phyloP scores from a whole-genome alignment of 2,797 vertebrate species.

The Austrolebias charrua region DNA sequence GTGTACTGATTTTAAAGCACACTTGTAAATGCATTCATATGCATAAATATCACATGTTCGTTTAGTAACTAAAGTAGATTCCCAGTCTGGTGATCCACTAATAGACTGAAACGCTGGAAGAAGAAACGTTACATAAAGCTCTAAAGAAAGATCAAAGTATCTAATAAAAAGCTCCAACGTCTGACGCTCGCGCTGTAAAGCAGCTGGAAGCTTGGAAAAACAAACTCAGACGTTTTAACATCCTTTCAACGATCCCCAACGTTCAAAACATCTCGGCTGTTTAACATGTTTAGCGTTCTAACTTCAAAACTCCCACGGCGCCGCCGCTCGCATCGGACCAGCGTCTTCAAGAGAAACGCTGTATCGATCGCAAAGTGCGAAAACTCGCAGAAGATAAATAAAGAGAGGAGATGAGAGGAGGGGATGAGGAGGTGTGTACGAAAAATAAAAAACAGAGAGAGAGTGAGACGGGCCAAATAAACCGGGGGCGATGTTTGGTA shows the following conservation, averaged over 20 bases:
- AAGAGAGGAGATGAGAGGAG: constrained; percentile 64
- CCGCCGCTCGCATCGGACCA: constrained; percentile 60
- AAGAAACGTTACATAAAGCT: constrained; percentile 67
- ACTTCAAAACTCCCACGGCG: constrained; percentile 71
- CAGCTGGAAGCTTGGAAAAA: constrained; percentile 69
- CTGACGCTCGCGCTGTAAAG: constrained; percentile 66
- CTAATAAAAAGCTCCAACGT: constrained; percentile 69
- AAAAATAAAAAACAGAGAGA: constrained; percentile 52
- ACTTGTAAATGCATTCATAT: constrained; percentile 57
- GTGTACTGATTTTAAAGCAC: constrained; percentile 57
- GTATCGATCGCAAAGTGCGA: constrained; percentile 74
- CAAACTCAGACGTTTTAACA: constrained; percentile 75
- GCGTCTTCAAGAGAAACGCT: constrained; percentile 64
- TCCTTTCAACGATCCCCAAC: constrained; percentile 67
- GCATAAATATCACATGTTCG: constrained; percentile 58
- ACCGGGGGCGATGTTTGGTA: constrained; percentile 73
- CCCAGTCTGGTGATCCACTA: constrained; percentile 60
- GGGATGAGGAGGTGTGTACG: constrained; percentile 58
- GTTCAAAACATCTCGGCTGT: constrained; percentile 74
- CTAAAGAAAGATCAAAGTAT: constrained; percentile 66
- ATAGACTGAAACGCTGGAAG: constrained; percentile 69
- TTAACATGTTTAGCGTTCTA: constrained; percentile 76
- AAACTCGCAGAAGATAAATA: constrained; percentile 67
- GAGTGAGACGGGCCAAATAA: constrained; percentile 68
- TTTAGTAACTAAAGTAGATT: constrained; percentile 66